These are phyloP conservation scores for Scaptomyza hsui DNA, from an alignment of 1,140 invertebrate species.

Conservation along the genomic window DNA sequence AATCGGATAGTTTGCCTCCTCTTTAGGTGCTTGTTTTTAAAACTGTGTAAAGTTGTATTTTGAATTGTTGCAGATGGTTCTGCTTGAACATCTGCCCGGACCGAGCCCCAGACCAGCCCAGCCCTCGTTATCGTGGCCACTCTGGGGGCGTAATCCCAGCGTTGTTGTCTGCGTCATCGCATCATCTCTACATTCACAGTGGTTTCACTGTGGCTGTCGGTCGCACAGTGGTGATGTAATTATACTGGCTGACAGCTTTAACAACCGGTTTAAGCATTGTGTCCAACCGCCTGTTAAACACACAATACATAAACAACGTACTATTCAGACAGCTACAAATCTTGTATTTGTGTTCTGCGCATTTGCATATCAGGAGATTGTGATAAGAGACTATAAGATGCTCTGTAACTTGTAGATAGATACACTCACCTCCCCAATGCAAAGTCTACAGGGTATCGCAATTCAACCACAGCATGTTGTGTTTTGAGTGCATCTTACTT, in stretches of 20 bases:
- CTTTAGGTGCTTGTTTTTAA: slow-evolving; percentile 1
- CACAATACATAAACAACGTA: slow-evolving; percentile 45
- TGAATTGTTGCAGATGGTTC: slow-evolving; percentile 64
- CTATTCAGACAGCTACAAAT: slow-evolving; percentile 24
- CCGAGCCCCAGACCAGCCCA: neutral
- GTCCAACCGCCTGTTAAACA: slow-evolving; percentile 36
- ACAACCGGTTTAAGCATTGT: slow-evolving; percentile 64
- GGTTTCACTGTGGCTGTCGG: slow-evolving; percentile 24
- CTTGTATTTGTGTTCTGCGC: slow-evolving; percentile 50
- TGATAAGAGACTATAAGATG: neutral
- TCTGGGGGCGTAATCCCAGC: slow-evolving; percentile 41
- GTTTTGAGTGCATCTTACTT: slow-evolving; percentile 40
- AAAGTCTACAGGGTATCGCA: slow-evolving; percentile 8
- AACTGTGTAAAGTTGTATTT: slow-evolving; percentile 18
- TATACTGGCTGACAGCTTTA: slow-evolving; percentile 58
- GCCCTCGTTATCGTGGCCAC: slow-evolving; percentile 25
- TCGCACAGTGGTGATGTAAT: slow-evolving; percentile 66
- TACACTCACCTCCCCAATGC: no score
- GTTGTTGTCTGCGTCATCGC: slow-evolving; percentile 21
- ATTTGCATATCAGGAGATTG: slow-evolving; percentile 23
- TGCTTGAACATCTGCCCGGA: slow-evolving; percentile 28
- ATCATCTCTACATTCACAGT: neutral
- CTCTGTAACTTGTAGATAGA: slow-evolving; percentile 1
- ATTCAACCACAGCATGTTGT: neutral
- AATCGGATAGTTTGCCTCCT: neutral